Evolutionary conservation across 2,888 invertebrate species (phyloP), one percentile per base, ranked within the genome.

Genomic region (Archips crataeganus): DNA sequence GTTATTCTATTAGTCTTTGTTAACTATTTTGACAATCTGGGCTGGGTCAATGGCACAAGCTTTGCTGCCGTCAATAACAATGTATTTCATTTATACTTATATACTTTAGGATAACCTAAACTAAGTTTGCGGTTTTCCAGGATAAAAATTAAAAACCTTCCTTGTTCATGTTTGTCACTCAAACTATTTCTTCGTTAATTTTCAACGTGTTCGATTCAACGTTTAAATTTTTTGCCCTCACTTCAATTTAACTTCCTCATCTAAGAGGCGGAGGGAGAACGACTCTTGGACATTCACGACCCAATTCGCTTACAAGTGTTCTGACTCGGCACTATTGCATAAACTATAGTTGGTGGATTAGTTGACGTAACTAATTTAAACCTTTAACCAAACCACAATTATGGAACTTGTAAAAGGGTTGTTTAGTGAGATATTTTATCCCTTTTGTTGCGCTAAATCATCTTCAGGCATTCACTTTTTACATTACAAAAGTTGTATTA

Each of bases 241-340:
- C 4, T 57, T 66, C 11, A 39, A 66, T 45, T 57, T 23, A 54
- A 54, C 54, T 57, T 70, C 39, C 36, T 64, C 54, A 36, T 61
- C 36, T 39, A 59, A 61, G 70, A 42, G 32, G 13, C 57, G 32
- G 13, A 47, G 10, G 54, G 36, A 45, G 62, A 57, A 45, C 71
- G 74, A 70, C 78, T 76, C 80, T 81, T 78, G 79, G 86, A 79
- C 82, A 82, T 80, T 82, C 80, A 77, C 84, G 89, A 87, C 90
- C 90, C 83, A 85, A 83, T 87, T 90, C 77, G 69, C 75, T 74
- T 67, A 74, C 72, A 67, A 76, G 68, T 75, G 65, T 70, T 76
- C 79, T 81, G 76, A 77, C 79, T 74, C 54, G 69, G 74, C 77
- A 67, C 71, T 75, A 74, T 76, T 74, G 75, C 51, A 69, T 69